A percentile compares a stretch with the other conserved stretches of the same genome.
phyloP scores from a whole-genome alignment of 2,797 vertebrate genomes.

The Cyclura pinguis region DNA sequence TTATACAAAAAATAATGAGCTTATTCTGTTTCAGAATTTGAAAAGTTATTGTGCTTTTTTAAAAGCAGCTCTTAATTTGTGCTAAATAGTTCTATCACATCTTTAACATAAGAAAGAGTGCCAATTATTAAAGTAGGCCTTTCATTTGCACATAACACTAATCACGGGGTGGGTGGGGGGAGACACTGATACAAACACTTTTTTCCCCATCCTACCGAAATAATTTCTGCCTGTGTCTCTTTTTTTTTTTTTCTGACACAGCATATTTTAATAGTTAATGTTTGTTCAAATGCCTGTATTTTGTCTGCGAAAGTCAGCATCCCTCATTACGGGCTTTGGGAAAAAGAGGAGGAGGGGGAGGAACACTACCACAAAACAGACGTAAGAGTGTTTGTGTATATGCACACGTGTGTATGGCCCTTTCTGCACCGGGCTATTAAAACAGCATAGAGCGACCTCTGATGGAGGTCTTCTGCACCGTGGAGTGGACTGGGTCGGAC shows the following conservation, averaged over 20 bases:
- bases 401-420: no score
- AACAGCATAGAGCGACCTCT: no score
- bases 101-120: slow-evolving; percentile 49
- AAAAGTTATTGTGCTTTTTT: background rate
- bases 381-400: no score
- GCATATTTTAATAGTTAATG: slow-evolving; percentile 61
- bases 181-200: slow-evolving; percentile 58
- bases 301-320: slow-evolving; percentile 70
- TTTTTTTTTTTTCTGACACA: slow-evolving; percentile 24
- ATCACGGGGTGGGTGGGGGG: slow-evolving; percentile 47
- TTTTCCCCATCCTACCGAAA: slow-evolving; percentile 22
- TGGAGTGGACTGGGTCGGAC: no score
- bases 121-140: slow-evolving; percentile 62
- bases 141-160: slow-evolving; percentile 57
- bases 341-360: background rate
- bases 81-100: slow-evolving; percentile 29
- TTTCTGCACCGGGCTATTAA: no score
- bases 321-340: slow-evolving; percentile 65
- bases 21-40: background rate
- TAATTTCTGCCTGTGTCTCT: slow-evolving; percentile 32
- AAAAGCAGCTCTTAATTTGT: background rate
- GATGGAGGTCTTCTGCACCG: no score
- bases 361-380: slow-evolving; percentile 31
- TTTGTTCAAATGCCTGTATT: slow-evolving; percentile 72
- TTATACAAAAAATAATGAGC: slow-evolving; percentile 42